Evolutionary conservation across 2,113 vertebrate species (phyloP).

Genomic region (Onychorhynchus coronatus): DNA sequence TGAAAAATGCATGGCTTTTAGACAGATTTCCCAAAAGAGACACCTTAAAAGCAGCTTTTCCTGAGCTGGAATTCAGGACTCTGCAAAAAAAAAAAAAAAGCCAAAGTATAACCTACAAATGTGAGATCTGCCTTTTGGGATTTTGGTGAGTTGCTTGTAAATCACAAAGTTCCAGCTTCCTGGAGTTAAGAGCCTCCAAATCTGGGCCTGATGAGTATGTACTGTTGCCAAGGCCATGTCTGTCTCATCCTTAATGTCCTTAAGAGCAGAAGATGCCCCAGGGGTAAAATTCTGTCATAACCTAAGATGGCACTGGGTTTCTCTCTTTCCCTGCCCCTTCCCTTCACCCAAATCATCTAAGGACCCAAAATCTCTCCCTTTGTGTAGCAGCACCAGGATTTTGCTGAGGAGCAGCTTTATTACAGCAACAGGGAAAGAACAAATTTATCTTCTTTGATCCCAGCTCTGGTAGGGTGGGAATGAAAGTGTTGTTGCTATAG

Average conservation of each 20-base stretch:
- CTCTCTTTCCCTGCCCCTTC: not conserved
- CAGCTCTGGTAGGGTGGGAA: fast-evolving
- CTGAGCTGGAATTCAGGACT: not conserved
- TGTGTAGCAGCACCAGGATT: not conserved
- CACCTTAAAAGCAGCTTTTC: not conserved
- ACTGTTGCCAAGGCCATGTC: not conserved
- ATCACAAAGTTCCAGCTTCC: too few species aligned
- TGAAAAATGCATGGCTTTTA: not conserved
- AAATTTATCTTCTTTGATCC: not conserved
- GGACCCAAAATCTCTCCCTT: not conserved
- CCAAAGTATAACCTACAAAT: not conserved
- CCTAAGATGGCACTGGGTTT: not conserved
- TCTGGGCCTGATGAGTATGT: too few species aligned
- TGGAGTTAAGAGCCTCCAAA: too few species aligned
- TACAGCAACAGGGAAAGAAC: not conserved
- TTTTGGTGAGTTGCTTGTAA: too few species aligned
- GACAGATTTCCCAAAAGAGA: not conserved
- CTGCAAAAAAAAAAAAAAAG: not conserved
- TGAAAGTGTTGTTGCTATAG: not conserved
- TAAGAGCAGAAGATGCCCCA: not conserved
- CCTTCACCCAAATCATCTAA: not conserved
- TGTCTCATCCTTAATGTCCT: not conserved
- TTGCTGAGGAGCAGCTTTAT: not conserved
- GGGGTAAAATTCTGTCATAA: not conserved
- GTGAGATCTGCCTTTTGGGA: too few species aligned